These are phyloP conservation scores for Sarotherodon lohbergeri DNA, from an alignment of 2,113 vertebrate genomes.

Conservation along the genomic window DNA sequence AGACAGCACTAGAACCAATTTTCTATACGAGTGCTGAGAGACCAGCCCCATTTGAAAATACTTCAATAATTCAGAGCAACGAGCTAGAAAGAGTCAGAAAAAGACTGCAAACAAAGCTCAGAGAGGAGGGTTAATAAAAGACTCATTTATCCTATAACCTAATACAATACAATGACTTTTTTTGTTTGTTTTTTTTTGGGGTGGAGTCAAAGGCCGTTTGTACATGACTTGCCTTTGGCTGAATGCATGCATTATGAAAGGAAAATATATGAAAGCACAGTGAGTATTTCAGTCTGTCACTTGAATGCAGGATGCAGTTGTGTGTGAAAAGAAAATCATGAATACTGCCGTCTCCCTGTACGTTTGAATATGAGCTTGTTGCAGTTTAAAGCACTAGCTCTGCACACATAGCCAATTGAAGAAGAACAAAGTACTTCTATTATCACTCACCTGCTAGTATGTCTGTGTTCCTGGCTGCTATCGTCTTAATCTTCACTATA, in stretches of 20 bases:
- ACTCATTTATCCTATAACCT: background rate
- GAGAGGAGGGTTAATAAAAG: background rate
- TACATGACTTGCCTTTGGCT: background rate
- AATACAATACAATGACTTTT: background rate
- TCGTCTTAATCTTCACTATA: constrained; percentile 99
- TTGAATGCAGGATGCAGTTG: background rate
- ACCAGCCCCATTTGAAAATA: background rate
- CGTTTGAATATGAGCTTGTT: background rate
- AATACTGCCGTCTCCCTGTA: background rate
- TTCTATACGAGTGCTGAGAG: background rate
- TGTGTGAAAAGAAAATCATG: background rate
- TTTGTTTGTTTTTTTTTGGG: background rate
- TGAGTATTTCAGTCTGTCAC: background rate
- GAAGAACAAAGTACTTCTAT: background rate
- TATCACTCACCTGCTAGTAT: constrained; percentile 87
- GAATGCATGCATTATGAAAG: background rate
- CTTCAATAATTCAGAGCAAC: background rate
- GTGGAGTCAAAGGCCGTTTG: background rate
- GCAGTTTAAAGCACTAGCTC: background rate
- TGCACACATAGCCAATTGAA: background rate
- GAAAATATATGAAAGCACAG: background rate
- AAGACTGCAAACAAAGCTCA: background rate
- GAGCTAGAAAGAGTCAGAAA: background rate
- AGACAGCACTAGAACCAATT: background rate
- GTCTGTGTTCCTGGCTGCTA: constrained; percentile 88